Evolutionary conservation across 2,888 invertebrate genomes (phyloP), one percentile per base, ranked within the genome.

Genomic region (Andrena hattorfiana): DNA sequence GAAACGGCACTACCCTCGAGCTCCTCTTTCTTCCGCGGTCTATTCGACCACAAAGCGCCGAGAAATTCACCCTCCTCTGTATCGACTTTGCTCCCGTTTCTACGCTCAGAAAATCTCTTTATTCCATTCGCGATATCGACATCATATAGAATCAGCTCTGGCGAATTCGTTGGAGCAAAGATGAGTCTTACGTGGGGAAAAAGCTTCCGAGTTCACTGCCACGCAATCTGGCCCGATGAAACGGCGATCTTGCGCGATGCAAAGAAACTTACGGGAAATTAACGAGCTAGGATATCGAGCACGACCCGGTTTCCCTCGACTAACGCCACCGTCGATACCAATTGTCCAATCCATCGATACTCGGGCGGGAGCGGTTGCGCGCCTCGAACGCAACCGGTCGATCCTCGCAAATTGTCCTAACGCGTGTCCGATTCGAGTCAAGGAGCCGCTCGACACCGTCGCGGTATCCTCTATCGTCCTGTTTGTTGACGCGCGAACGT

Each of bases 401-500:
- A 51, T 62, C 71, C 62, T 63, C 35, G 70, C 48, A 71, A 72
- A 72, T 72, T 77, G 48, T 77, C 26, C 20, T n/a, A 56, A 77
- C 56, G 56, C 48, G 64, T 59, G 64, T 66, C 48, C 26, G 49
- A 32, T 10, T 13, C 30, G 20, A 56, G 56, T 8, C 30, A 73
- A 77, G 74, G 73, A 73, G 49, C 63, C 26, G 59, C 13, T 42
- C 20, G 59, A 49, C 64, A 32, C 59, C 28, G 3, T 28, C 20
- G 7, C 70, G 62, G 42, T 35, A 54, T 70, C 4, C 30, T 26
- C 42, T n/a, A 16, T 7, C 42, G 63, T 63, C 23, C 42, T 35
- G 77, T 64, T 73, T 59, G 74, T 73, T 49, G 59, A 77, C 73
- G 64, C 64, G 64, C 10, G 48, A 16, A 2, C 59, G 64, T 77